Evolutionary conservation across 2,888 invertebrate species (phyloP).

Genomic region (Agonopterix heracliana): DNA sequence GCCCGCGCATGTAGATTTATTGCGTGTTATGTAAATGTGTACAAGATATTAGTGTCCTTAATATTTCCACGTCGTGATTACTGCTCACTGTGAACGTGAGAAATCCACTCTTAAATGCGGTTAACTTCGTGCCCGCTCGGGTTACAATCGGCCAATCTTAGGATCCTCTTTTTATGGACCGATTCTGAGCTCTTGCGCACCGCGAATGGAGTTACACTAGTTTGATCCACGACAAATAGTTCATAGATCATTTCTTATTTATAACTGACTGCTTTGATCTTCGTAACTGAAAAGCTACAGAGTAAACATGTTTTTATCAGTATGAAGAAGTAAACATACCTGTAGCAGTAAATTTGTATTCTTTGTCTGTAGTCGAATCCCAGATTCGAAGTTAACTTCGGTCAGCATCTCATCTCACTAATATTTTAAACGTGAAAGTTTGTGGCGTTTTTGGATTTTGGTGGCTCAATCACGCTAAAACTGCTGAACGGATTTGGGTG

Average conservation of each 20-base stretch:
- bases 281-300: background rate
- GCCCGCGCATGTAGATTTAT: slow-evolving; percentile 58
- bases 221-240: slow-evolving; percentile 6
- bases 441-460: no score
- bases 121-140: slow-evolving; percentile 38
- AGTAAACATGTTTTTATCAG: no score
- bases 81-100: slow-evolving; percentile 52
- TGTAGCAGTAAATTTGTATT: no score
- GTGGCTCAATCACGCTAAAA: no score
- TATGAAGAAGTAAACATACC: no score
- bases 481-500: no score
- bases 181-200: slow-evolving; percentile 25
- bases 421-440: no score
- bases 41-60: slow-evolving; percentile 71
- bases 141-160: slow-evolving; percentile 47
- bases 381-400: no score
- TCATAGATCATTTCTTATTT: background rate
- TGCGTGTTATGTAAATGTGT: slow-evolving; percentile 70
- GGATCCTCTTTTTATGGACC: slow-evolving; percentile 47
- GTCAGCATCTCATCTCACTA: no score
- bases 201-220: slow-evolving; percentile 16
- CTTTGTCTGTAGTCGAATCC: no score
- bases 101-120: slow-evolving; percentile 30
- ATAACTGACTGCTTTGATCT: background rate
- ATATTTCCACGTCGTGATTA: slow-evolving; percentile 70